phyloP scores from a whole-genome alignment of 2,113 vertebrate genomes.

The Salminus brasiliensis region DNA sequence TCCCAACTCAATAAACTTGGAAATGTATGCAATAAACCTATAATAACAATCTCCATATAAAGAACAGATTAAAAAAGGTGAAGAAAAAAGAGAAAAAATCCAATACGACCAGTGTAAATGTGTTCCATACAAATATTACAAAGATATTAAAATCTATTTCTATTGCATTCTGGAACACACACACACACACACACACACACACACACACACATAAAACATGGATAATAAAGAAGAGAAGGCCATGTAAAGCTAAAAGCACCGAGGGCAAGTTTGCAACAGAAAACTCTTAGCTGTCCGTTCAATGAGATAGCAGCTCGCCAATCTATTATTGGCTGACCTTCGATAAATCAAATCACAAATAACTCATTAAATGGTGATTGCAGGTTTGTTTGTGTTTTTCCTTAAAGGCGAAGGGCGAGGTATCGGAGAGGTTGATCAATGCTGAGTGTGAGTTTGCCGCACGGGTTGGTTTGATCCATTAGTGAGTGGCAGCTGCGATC shows the following conservation, averaged over 20 bases:
- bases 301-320: slow-evolving; percentile 62
- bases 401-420: slow-evolving; percentile 56
- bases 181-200: slow-evolving; percentile 34
- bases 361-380: slow-evolving; percentile 71
- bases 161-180: slow-evolving; percentile 44
- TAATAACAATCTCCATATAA: slow-evolving; percentile 48
- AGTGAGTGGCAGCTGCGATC: slow-evolving; percentile 50
- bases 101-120: slow-evolving; percentile 43
- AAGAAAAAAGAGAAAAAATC: slow-evolving; percentile 18
- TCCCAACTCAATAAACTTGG: slow-evolving; percentile 39
- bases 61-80: slow-evolving; percentile 28
- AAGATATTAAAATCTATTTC: slow-evolving; percentile 56
- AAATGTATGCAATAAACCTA: slow-evolving; percentile 34
- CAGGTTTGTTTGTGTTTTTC: slow-evolving; percentile 51
- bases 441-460: slow-evolving; percentile 53
- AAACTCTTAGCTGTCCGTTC: slow-evolving; percentile 49
- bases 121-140: slow-evolving; percentile 46
- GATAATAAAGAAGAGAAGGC: neutral
- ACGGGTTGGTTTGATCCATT: slow-evolving; percentile 55
- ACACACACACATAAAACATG: neutral
- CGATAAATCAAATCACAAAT: slow-evolving; percentile 71
- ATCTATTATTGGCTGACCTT: slow-evolving; percentile 68
- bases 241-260: slow-evolving; percentile 17
- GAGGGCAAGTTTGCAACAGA: slow-evolving; percentile 58
- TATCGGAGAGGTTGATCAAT: slow-evolving; percentile 63